Conservation (phyloP, 2,113 vertebrate genomes). For the Okapia johnstoni region DNA sequence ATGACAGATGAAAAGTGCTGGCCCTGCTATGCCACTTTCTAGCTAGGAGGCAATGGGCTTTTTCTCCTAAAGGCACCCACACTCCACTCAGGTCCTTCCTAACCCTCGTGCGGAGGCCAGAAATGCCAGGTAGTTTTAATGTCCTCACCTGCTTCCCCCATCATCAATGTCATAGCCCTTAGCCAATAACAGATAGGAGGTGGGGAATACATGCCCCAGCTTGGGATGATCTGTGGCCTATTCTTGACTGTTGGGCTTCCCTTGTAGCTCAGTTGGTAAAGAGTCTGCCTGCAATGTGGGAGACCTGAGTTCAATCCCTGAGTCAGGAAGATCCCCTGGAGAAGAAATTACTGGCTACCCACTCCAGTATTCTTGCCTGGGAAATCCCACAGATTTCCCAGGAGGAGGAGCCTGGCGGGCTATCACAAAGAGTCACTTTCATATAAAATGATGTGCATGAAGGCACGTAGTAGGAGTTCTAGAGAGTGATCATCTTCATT, state of each 20-base stretch:
- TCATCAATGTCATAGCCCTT: not conserved
- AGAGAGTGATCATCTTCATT: not conserved
- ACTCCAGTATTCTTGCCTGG: not conserved
- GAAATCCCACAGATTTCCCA: not conserved
- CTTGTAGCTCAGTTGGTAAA: not conserved
- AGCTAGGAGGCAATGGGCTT: not conserved
- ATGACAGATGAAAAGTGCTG: not conserved
- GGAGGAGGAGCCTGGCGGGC: not conserved
- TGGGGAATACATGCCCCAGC: not conserved
- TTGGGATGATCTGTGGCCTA: not conserved
- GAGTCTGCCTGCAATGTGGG: not conserved
- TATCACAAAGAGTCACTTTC: not conserved
- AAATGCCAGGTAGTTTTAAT: not conserved
- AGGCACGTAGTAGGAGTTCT: not conserved
- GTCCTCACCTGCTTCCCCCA: not conserved
- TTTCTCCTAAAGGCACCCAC: not conserved
- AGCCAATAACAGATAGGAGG: not conserved
- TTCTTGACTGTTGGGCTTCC: not conserved
- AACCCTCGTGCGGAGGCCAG: not conserved
- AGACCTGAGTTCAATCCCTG: not conserved
- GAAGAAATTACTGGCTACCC: not conserved
- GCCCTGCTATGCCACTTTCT: not conserved
- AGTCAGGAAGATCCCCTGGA: not conserved
- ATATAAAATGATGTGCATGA: not conserved
- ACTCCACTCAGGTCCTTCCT: not conserved